Evolutionary conservation across 2,797 vertebrate species (phyloP).

Genomic region (Sphenopsis melanotis): DNA sequence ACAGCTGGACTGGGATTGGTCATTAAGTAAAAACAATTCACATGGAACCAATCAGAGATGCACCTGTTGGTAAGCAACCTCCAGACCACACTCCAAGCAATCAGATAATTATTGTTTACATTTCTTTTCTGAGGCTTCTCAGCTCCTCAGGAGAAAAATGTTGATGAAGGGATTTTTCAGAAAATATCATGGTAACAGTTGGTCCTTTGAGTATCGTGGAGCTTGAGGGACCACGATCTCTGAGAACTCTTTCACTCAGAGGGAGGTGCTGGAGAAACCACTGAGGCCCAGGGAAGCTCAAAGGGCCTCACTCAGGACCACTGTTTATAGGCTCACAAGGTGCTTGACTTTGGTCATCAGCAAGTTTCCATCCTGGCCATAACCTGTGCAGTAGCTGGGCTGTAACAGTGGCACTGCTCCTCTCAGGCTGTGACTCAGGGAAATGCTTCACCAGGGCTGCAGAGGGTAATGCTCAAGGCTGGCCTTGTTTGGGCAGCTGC

Average conservation of each 20-base stretch:
- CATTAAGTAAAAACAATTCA: too few relatives aligned
- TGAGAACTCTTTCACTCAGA: background rate
- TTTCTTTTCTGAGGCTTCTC: too few relatives aligned
- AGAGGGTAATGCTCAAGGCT: background rate
- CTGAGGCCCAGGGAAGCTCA: too few relatives aligned
- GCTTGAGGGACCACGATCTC: rapidly evolving
- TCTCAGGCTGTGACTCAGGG: background rate
- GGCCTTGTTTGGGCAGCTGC: background rate
- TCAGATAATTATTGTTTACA: too few relatives aligned
- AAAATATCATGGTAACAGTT: background rate
- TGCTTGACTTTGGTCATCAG: background rate
- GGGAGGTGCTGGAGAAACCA: background rate
- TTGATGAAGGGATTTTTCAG: too few relatives aligned
- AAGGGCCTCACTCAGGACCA: background rate
- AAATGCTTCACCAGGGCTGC: background rate
- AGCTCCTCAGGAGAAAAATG: too few relatives aligned
- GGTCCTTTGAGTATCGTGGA: rapidly evolving
- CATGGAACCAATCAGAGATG: too few relatives aligned
- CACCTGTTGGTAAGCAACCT: too few relatives aligned
- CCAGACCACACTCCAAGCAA: too few relatives aligned
- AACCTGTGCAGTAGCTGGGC: background rate
- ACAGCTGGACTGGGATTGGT: too few relatives aligned
- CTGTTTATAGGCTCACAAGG: background rate
- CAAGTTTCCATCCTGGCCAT: background rate
- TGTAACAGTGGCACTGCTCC: background rate